Base-by-base conservation (phyloP, 1,140 invertebrate genomes). In the Dendroctonus ponderosae region DNA sequence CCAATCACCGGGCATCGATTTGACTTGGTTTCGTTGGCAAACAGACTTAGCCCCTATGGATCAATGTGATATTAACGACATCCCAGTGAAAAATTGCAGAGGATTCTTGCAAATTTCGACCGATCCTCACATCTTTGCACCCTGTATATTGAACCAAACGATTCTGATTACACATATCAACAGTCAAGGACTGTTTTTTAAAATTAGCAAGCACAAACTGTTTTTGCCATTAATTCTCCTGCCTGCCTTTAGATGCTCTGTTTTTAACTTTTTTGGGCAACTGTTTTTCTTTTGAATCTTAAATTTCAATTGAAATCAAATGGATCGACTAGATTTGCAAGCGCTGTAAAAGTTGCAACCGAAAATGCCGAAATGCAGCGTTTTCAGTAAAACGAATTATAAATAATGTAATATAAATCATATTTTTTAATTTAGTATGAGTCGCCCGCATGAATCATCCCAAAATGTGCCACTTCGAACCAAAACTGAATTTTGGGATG, bases 1-100 rank as follows among this genome's bases (percentile, higher is more conserved):
- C 77, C 37, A 78, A 83, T 70, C 83, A 85, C 73, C 77, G 84
- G 69, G 83, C 84, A 68, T 85, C 84, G 76, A 85, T 85, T 77
- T 85, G 81, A 84, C 48, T 66, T 58, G 4, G 14, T 46, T 49
- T 39, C 11, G 49, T 54, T 52, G 5, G 12, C 5, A 26, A 26
- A 61, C 26, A 39, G 46, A 56, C 38, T 51, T 51, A 54, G 49
- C 52, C 62, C 56, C 54, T 52, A 41, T 64, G 49, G 44, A 48
- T 49, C 39, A 49, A 65, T 65, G 62, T 65, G 62, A 65, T 65
- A 65, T 56, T 65, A 49, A 65, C 37, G 62, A 46, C 56, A 64
- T 43, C 42, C 42, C n/a, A 48, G 40, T 64, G 9, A 56, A 62
- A 42, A 12, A 40, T 44, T 43, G 50, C 6, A 7, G 48, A 5